A percentile compares a stretch with the other conserved stretches of the same genome.
Conservation (phyloP, 1,140 invertebrate species). For the Zaprionus tsacasi region DNA sequence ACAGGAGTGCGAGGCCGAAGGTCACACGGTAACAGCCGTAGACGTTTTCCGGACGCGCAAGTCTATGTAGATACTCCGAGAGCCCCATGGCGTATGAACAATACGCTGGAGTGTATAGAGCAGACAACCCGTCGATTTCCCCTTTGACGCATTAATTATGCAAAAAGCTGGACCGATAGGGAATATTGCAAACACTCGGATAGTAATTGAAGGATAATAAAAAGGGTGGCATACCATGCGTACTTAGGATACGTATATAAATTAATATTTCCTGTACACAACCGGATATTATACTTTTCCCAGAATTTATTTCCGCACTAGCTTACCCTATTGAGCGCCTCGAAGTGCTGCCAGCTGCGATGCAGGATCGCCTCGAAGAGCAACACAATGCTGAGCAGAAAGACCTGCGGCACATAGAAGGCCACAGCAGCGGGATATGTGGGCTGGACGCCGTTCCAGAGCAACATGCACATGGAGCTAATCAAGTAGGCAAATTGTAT, state of each 20-base stretch:
- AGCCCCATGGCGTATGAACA: constrained; percentile 68
- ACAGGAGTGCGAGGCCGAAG: constrained; percentile 38
- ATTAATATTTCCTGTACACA: too few relatives aligned
- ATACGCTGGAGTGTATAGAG: neutral
- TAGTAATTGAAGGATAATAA: neutral
- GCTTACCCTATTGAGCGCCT: constrained; percentile 67
- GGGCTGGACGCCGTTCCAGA: constrained; percentile 67
- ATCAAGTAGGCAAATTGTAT: constrained; percentile 65
- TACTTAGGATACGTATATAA: neutral
- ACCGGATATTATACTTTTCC: too few relatives aligned
- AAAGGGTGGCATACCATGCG: too few relatives aligned
- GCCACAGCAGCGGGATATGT: constrained; percentile 71
- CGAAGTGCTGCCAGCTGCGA: constrained; percentile 75
- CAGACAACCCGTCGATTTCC: neutral
- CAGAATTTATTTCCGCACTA: too few relatives aligned
- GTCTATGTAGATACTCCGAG: constrained; percentile 34
- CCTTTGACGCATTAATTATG: neutral
- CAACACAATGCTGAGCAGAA: constrained; percentile 72
- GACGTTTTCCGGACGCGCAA: constrained; percentile 39
- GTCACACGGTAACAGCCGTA: constrained; percentile 57
- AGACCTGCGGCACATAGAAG: constrained; percentile 77
- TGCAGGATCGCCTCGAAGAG: constrained; percentile 67
- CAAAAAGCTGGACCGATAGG: constrained; percentile 4
- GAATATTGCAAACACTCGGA: neutral
- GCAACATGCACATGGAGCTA: constrained; percentile 66